Percentiles rank a stretch among this genome's conserved stretches.
Evolutionary conservation across 1,140 invertebrate genomes (phyloP).

Genomic region (Spodoptera frugiperda): DNA sequence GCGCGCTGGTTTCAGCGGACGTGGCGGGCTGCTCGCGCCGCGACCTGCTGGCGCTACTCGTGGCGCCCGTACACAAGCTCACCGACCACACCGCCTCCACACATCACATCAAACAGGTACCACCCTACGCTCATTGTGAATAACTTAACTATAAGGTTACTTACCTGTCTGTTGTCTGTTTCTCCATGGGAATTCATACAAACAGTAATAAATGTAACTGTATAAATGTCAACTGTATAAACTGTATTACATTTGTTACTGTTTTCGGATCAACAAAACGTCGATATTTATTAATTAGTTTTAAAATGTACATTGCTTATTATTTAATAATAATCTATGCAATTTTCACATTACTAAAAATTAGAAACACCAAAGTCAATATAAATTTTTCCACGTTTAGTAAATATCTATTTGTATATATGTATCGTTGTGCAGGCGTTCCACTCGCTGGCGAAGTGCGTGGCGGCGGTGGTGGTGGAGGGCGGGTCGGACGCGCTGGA

Average conservation of each 20-base stretch:
- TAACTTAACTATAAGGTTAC: conserved; percentile 56
- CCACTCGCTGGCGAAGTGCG: conserved; percentile 97
- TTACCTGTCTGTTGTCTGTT: background rate
- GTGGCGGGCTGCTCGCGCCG: conserved; percentile 93
- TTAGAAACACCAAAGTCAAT: too few relatives aligned
- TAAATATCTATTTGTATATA: too few relatives aligned
- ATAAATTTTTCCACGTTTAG: too few relatives aligned
- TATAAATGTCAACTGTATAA: too few relatives aligned
- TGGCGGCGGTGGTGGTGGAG: conserved; percentile 95
- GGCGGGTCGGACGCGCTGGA: conserved; percentile 91
- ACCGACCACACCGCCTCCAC: conserved; percentile 60
- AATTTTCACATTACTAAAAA: too few relatives aligned
- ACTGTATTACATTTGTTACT: too few relatives aligned
- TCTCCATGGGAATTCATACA: background rate
- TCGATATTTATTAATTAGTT: too few relatives aligned
- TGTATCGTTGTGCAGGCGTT: conserved; percentile 90
- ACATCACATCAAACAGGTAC: conserved; percentile 70
- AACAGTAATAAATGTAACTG: too few relatives aligned
- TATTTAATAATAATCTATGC: too few relatives aligned
- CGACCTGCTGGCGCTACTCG: conserved; percentile 91
- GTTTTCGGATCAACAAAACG: too few relatives aligned
- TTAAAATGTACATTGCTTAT: too few relatives aligned
- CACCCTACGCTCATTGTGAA: too few relatives aligned
- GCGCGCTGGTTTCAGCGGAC: conserved; percentile 93
- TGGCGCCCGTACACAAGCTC: conserved; percentile 72